These are phyloP conservation scores for Periophthalmodon schlosseri DNA, from an alignment of 2,113 vertebrate species.

Conservation along the genomic window DNA sequence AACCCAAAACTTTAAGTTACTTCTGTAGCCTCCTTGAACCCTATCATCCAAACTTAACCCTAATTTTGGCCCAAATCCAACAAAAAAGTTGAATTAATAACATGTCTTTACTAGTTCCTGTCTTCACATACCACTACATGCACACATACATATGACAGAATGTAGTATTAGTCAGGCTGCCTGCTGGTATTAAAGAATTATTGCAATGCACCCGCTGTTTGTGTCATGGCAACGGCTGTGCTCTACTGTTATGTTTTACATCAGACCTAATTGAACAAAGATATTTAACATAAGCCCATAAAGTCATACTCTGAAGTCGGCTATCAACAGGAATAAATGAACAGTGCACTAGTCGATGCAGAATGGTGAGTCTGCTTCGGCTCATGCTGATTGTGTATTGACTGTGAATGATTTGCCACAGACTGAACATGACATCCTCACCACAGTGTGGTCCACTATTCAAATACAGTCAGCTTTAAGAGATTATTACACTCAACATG, in stretches of 20 bases:
- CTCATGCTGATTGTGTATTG: slow-evolving; percentile 55
- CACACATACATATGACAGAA: background rate
- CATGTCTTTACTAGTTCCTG: background rate
- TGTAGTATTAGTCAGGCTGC: too few relatives aligned
- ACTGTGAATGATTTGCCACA: slow-evolving; percentile 61
- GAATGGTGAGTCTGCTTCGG: slow-evolving; percentile 30
- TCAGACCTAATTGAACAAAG: background rate
- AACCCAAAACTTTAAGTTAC: too few relatives aligned
- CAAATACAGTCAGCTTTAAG: slow-evolving; percentile 55
- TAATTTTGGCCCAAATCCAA: too few relatives aligned
- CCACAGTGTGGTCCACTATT: slow-evolving; percentile 61
- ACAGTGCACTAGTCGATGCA: slow-evolving; percentile 18
- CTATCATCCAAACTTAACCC: too few relatives aligned
- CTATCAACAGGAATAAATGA: slow-evolving; percentile 49
- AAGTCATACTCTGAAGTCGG: background rate
- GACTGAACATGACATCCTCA: slow-evolving; percentile 67
- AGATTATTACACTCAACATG: slow-evolving; percentile 23
- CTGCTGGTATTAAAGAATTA: too few relatives aligned
- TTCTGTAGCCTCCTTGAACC: too few relatives aligned
- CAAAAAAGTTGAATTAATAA: too few relatives aligned
- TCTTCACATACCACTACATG: background rate
- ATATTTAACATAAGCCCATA: background rate
- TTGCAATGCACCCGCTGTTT: too few relatives aligned
- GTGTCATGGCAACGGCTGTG: too few relatives aligned
- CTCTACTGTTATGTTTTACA: too few relatives aligned